A percentile compares a stretch with the other conserved stretches of the same genome.
Conservation (phyloP, 2,888 invertebrate species). For the Deilephila porcellus region DNA sequence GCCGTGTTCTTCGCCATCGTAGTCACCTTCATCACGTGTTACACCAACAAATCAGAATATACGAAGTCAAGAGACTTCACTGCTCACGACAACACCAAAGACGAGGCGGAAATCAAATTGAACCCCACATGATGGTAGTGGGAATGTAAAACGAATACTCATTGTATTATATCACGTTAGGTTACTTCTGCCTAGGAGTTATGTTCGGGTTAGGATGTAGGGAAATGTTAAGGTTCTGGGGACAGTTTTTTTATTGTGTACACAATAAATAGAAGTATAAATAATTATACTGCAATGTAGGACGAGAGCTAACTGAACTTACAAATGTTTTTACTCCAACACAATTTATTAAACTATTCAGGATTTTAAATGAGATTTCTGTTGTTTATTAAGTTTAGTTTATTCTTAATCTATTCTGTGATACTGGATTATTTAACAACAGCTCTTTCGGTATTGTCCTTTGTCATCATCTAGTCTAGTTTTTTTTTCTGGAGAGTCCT, state of each 20-base stretch:
- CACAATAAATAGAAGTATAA: not conserved
- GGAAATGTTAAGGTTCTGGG: conserved; percentile 2
- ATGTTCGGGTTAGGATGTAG: conserved; percentile 1
- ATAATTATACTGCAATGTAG: no score
- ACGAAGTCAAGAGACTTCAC: conserved; percentile 52
- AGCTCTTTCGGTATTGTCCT: no score
- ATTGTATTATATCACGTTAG: conserved; percentile 25
- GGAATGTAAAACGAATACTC: conserved; percentile 4
- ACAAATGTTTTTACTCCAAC: no score
- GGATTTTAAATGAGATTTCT: no score
- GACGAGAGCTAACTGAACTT: no score
- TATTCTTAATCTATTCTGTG: no score
- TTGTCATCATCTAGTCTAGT: not conserved
- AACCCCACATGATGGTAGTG: conserved; percentile 59
- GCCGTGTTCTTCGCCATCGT: conserved; percentile 82
- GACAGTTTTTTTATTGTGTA: not conserved
- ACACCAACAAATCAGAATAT: conserved; percentile 53
- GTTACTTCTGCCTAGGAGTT: conserved; percentile 10
- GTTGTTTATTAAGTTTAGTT: no score
- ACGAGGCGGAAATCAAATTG: conserved; percentile 71
- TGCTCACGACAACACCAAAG: conserved; percentile 57
- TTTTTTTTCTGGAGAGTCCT: not conserved
- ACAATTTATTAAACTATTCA: no score
- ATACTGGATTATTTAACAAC: no score
- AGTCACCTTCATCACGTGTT: conserved; percentile 70